A percentile compares a stretch with the other conserved stretches of the same genome.
These are phyloP conservation scores for Cinara cedri DNA, from an alignment of 2,888 invertebrate species.

Conservation along the genomic window DNA sequence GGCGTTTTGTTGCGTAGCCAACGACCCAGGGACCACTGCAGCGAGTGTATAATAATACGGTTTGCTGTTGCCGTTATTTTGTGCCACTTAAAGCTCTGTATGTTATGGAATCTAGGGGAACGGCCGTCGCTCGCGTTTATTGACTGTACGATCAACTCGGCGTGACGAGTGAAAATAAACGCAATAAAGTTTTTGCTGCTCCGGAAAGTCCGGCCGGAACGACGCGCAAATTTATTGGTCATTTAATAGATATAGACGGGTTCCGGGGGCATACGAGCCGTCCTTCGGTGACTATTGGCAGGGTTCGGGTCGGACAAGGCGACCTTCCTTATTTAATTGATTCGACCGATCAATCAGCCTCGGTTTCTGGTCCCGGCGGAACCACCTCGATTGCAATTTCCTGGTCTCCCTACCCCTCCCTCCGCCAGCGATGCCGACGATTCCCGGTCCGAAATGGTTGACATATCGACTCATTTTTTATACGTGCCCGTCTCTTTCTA, in stretches of 20 bases:
- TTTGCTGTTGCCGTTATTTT: not conserved
- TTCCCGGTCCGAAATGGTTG: not conserved
- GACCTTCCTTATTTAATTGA: slow-evolving; percentile 54
- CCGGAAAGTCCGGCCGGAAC: slow-evolving; percentile 17
- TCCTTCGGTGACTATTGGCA: too few species aligned
- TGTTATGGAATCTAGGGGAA: not conserved
- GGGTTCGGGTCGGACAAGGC: not conserved
- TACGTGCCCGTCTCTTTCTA: not conserved
- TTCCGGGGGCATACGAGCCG: not conserved
- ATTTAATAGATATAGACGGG: slow-evolving; percentile 47
- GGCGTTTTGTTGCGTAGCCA: too few species aligned
- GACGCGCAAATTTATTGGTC: slow-evolving; percentile 42
- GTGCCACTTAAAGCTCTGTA: not conserved
- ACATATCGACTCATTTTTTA: slow-evolving; percentile 43
- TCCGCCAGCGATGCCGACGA: not conserved
- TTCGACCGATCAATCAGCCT: slow-evolving; percentile 51
- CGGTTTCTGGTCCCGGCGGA: slow-evolving; percentile 48
- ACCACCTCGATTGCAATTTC: slow-evolving; percentile 50
- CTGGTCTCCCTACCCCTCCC: slow-evolving; percentile 8
- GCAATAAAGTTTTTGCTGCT: slow-evolving; percentile 35
- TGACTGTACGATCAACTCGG: not conserved
- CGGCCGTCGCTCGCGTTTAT: not conserved
- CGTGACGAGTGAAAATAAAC: not conserved
- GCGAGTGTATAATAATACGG: too few species aligned
- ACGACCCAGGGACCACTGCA: too few species aligned